A percentile compares a stretch with the other conserved stretches of the same genome.
phyloP scores from a whole-genome alignment of 1,140 invertebrate genomes.

The Spodoptera frugiperda region DNA sequence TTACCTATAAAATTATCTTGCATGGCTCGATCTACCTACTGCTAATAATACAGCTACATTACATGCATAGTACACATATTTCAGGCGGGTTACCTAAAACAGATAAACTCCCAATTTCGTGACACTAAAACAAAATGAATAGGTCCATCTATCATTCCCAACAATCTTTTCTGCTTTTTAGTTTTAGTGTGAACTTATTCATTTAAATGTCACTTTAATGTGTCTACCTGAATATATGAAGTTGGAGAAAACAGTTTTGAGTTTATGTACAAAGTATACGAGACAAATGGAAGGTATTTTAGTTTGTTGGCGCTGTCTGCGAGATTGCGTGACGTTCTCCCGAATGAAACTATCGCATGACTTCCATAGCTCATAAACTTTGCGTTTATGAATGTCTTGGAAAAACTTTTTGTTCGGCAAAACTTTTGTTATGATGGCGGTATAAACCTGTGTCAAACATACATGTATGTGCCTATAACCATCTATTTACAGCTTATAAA shows the following conservation, averaged over 20 bases:
- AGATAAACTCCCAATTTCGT: too few species aligned
- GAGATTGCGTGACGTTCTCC: slow-evolving; percentile 54
- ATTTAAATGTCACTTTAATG: slow-evolving; percentile 33
- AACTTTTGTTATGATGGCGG: slow-evolving; percentile 50
- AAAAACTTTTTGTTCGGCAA: slow-evolving; percentile 53
- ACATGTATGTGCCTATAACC: slow-evolving; percentile 13
- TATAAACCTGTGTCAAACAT: slow-evolving; percentile 30
- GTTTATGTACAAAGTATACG: slow-evolving; percentile 28
- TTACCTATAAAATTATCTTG: too few species aligned
- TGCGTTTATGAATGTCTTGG: slow-evolving; percentile 61
- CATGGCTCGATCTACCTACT: too few species aligned
- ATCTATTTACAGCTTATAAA: slow-evolving; percentile 1
- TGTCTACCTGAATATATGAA: slow-evolving; percentile 13
- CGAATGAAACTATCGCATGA: slow-evolving; percentile 65
- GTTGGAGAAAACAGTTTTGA: slow-evolving; percentile 33
- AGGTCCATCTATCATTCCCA: too few species aligned
- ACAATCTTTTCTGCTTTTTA: not conserved
- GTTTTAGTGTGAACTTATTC: slow-evolving; percentile 7
- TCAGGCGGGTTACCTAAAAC: too few species aligned
- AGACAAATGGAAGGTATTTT: slow-evolving; percentile 54
- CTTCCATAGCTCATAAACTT: slow-evolving; percentile 62
- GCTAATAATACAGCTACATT: too few species aligned
- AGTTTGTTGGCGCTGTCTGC: slow-evolving; percentile 34
- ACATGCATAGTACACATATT: too few species aligned
- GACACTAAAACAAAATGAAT: too few species aligned